phyloP scores from a whole-genome alignment of 2,113 vertebrate species.

The Pipa parva region DNA sequence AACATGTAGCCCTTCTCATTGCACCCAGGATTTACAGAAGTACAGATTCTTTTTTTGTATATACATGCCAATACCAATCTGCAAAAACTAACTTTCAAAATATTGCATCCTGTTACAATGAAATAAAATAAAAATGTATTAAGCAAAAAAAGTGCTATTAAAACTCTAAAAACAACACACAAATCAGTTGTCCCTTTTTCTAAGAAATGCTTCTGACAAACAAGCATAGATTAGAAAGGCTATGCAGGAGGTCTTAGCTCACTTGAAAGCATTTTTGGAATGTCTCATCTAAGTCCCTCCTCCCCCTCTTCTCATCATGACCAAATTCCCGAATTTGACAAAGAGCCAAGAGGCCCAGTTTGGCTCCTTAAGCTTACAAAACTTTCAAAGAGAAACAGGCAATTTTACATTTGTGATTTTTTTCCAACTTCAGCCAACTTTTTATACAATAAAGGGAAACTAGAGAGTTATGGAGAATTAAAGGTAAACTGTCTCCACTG shows the following conservation, averaged over 20 bases:
- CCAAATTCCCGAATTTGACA: slow-evolving; percentile 15
- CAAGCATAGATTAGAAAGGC: slow-evolving; percentile 9
- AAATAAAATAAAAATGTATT: no score
- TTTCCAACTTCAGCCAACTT: no score
- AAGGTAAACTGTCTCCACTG: no score
- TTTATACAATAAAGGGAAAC: no score
- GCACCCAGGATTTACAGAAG: no score
- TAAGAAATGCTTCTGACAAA: not conserved
- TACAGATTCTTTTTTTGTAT: not conserved
- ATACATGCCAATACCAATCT: not conserved
- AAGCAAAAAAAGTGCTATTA: no score
- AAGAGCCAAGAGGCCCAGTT: slow-evolving; percentile 5
- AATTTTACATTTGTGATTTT: no score
- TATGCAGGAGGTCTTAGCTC: slow-evolving; percentile 27
- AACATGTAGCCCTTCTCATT: no score
- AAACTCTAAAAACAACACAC: no score
- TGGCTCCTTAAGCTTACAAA: not conserved
- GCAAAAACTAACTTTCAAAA: no score
- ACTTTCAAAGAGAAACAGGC: not conserved
- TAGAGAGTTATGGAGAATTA: no score
- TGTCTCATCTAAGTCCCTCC: slow-evolving; percentile 14
- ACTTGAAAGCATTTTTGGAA: slow-evolving; percentile 38
- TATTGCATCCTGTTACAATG: no score
- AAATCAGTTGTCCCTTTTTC: not conserved
- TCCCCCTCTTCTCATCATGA: slow-evolving; percentile 9